Evolutionary conservation across 1,140 invertebrate species (phyloP).

Genomic region (Psilanteris sp.): DNA sequence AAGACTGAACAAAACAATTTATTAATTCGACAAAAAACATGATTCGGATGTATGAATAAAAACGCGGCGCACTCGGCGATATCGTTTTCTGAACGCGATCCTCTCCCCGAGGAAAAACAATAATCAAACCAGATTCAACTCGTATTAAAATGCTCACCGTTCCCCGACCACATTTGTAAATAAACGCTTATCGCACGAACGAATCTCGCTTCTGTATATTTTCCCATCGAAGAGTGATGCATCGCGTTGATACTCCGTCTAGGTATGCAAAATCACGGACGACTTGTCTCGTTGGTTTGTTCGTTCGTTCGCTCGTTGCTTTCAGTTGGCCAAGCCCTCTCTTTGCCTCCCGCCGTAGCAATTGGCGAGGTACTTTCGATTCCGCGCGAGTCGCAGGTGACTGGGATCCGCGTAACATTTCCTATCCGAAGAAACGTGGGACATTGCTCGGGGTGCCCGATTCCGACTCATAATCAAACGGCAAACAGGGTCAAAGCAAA

Average conservation of each 20-base stretch:
- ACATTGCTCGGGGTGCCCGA: background rate
- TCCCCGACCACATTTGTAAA: slow-evolving; percentile 56
- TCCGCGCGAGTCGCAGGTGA: slow-evolving; percentile 25
- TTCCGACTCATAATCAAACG: slow-evolving; percentile 3
- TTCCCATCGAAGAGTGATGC: slow-evolving; percentile 62
- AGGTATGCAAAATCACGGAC: slow-evolving; percentile 56
- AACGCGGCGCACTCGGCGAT: slow-evolving; percentile 8
- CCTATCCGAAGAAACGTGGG: background rate
- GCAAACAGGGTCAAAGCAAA: slow-evolving; percentile 54
- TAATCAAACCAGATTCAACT: slow-evolving; percentile 60
- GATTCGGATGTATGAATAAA: slow-evolving; percentile 32
- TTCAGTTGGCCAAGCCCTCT: slow-evolving; percentile 7
- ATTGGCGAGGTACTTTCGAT: slow-evolving; percentile 42
- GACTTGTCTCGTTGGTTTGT: slow-evolving; percentile 29
- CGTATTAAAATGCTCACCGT: slow-evolving; percentile 55
- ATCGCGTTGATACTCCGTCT: slow-evolving; percentile 58
- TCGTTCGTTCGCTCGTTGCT: slow-evolving; percentile 11
- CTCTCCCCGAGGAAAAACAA: slow-evolving; percentile 36
- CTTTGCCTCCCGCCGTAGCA: slow-evolving; percentile 11
- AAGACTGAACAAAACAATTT: slow-evolving; percentile 20
- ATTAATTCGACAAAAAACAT: slow-evolving; percentile 33
- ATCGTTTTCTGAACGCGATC: slow-evolving; percentile 22
- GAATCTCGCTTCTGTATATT: slow-evolving; percentile 60
- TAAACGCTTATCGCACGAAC: slow-evolving; percentile 55
- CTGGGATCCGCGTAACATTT: slow-evolving; percentile 19